Percentiles rank a stretch among this genome's conserved stretches.
These are phyloP conservation scores for Periphyllus acericola DNA, from an alignment of 2,888 invertebrate genomes.

Conservation along the genomic window DNA sequence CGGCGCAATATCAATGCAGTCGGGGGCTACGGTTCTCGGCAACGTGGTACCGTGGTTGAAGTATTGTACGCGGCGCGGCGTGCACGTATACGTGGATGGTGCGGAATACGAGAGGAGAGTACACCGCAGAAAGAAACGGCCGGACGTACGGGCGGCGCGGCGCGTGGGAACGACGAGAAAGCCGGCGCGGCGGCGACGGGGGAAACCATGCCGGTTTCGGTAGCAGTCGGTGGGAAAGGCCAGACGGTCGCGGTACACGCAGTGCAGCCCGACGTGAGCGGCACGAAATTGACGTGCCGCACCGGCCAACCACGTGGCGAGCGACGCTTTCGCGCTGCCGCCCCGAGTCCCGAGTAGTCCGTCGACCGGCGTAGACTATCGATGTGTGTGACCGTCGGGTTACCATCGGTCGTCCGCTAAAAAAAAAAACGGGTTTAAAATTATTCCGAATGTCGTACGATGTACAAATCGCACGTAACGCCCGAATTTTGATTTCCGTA, in stretches of 20 bases:
- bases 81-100: neutral
- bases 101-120: neutral
- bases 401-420: neutral
- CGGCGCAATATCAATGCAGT: neutral
- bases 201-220: neutral
- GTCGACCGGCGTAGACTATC: neutral
- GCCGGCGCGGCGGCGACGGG: neutral
- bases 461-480: neutral
- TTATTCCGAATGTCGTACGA: neutral
- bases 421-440: neutral
- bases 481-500: neutral
- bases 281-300: constrained; percentile 17
- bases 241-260: neutral
- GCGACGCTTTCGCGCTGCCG: neutral
- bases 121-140: neutral
- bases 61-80: neutral
- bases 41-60: constrained; percentile 3
- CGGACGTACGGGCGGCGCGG: neutral
- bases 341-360: neutral
- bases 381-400: neutral
- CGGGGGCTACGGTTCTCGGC: neutral
- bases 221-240: neutral
- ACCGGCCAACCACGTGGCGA: constrained; percentile 6
- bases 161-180: neutral
- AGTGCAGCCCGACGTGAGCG: neutral